These are phyloP conservation scores for Danio choprae DNA, from an alignment of 2,797 vertebrate genomes.

Conservation along the genomic window DNA sequence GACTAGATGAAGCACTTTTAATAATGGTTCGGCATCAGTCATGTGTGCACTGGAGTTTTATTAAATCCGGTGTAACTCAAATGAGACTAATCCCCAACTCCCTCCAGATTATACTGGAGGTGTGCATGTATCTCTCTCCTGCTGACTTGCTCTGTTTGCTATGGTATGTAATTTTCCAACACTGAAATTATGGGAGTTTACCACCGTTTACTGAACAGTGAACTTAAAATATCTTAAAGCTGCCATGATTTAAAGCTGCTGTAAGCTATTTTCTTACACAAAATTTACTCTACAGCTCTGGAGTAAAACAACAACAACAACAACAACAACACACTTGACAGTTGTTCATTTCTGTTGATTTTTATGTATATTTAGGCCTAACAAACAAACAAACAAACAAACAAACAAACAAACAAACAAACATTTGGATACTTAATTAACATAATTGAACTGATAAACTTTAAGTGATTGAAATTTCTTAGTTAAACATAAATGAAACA, in stretches of 20 bases:
- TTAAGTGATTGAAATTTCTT: no score
- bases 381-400: no score
- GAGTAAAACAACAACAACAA: no score
- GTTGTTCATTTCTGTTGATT: no score
- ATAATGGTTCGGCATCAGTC: constrained; percentile 18
- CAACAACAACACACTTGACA: no score
- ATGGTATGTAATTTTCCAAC: not conserved
- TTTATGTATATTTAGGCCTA: no score
- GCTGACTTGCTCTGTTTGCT: not conserved
- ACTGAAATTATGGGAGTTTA: not conserved
- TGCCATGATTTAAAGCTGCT: not conserved
- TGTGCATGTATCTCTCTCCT: not conserved
- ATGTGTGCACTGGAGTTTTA: not conserved
- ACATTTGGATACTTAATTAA: no score
- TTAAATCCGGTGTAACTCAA: constrained; percentile 35
- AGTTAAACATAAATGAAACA: no score
- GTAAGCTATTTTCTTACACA: no score
- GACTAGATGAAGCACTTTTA: not conserved
- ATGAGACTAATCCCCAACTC: constrained; percentile 46
- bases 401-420: no score
- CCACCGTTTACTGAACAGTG: not conserved
- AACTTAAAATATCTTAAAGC: not conserved
- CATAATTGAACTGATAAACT: no score
- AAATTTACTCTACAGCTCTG: no score
- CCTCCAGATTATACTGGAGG: constrained; percentile 10